Percentiles rank a stretch among this genome's conserved stretches.
Evolutionary conservation across 1,140 invertebrate species (phyloP).

Genomic region (Formica exsecta): DNA sequence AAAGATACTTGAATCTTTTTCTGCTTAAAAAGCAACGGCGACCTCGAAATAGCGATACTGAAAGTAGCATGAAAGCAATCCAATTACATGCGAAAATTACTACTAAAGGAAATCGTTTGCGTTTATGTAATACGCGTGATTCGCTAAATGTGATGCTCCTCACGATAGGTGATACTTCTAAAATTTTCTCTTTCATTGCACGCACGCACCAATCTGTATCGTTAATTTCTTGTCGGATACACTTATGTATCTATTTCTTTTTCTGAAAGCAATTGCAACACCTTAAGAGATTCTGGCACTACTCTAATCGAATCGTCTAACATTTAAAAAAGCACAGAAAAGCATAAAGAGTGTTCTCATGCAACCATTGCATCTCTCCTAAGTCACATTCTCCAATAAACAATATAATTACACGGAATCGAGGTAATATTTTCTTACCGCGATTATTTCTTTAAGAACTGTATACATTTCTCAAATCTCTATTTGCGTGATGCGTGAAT

Average conservation of each 20-base stretch:
- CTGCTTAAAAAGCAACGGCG: conserved; percentile 4
- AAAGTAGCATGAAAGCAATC: conserved; percentile 43
- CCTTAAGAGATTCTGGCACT: conserved; percentile 43
- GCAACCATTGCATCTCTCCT: conserved; percentile 56
- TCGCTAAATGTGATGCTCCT: background rate
- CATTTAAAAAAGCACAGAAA: conserved; percentile 67
- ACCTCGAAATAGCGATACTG: conserved; percentile 1
- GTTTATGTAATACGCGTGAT: background rate
- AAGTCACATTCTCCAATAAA: conserved; percentile 57
- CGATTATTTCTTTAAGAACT: background rate
- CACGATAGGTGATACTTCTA: background rate
- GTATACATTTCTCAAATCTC: background rate
- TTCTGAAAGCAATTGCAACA: conserved; percentile 41
- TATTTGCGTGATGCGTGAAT: background rate
- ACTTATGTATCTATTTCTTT: background rate
- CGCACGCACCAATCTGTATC: background rate
- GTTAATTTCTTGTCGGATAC: background rate
- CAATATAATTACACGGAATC: conserved; percentile 38
- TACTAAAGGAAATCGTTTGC: background rate
- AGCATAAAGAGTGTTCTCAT: conserved; percentile 66
- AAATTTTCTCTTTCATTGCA: background rate
- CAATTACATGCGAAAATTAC: conserved; percentile 38
- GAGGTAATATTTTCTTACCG: conserved; percentile 28
- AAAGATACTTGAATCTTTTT: background rate
- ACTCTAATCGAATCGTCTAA: conserved; percentile 51